Percentiles rank a stretch among this genome's conserved stretches.
Conservation (phyloP, 2,113 vertebrate genomes). For the Xenotilapia leptura region DNA sequence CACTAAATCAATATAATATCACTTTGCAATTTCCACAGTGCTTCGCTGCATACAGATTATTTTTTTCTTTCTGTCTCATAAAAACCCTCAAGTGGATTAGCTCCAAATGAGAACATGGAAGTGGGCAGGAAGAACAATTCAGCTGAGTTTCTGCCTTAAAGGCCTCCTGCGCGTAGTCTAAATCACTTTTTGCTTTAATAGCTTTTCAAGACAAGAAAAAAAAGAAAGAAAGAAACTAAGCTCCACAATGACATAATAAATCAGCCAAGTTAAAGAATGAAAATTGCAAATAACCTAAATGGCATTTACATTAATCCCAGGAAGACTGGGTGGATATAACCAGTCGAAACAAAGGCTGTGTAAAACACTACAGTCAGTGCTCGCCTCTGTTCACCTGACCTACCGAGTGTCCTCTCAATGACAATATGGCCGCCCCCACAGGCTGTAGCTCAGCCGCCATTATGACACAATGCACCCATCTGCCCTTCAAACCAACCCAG, state of each 20-base stretch:
- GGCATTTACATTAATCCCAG: neutral
- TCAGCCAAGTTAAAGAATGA: neutral
- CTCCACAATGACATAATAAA: neutral
- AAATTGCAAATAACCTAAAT: constrained; percentile 1
- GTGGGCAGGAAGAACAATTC: constrained; percentile 25
- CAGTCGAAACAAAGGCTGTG: neutral
- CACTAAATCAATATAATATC: constrained; percentile 35
- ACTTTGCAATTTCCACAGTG: constrained; percentile 2
- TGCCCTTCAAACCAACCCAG: constrained; percentile 60
- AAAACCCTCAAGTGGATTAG: constrained; percentile 39
- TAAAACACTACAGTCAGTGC: neutral
- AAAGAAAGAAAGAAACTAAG: neutral
- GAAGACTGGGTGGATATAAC: neutral
- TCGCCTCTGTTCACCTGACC: constrained; percentile 32
- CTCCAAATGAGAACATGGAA: constrained; percentile 34
- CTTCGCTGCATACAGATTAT: neutral
- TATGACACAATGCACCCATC: constrained; percentile 67
- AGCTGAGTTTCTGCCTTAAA: constrained; percentile 20
- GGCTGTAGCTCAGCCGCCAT: constrained; percentile 44
- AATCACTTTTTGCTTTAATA: constrained; percentile 26
- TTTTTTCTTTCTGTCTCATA: neutral
- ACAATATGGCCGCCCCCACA: constrained; percentile 53
- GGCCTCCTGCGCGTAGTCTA: neutral
- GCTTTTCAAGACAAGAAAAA: neutral
- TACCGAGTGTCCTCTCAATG: constrained; percentile 58